Conservation (phyloP, 2,797 vertebrate genomes). For the Coilia nasus region DNA sequence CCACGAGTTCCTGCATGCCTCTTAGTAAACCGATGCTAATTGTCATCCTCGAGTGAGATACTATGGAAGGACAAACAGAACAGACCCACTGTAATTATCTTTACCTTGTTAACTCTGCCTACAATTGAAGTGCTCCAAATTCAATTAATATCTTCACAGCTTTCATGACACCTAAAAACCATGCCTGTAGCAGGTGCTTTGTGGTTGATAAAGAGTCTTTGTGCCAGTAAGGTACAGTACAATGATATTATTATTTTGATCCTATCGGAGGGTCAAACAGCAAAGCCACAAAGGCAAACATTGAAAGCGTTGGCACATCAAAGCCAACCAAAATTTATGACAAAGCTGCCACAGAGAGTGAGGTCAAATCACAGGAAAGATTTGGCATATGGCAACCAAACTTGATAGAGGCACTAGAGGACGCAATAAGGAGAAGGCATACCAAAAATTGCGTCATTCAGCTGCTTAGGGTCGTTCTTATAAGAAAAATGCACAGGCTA, state of each 20-base stretch:
- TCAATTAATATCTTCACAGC: constrained; percentile 11
- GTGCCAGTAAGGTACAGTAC: not conserved
- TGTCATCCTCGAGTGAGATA: not conserved
- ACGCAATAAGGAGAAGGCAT: too few species aligned
- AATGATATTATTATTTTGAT: not conserved
- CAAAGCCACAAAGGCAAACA: too few species aligned
- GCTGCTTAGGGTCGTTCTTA: too few species aligned
- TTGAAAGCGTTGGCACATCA: too few species aligned
- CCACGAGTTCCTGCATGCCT: not conserved
- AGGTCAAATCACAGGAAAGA: too few species aligned
- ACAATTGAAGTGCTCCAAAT: not conserved
- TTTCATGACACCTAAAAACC: not conserved
- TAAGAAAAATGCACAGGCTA: too few species aligned
- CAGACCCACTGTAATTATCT: not conserved
- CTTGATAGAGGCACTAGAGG: too few species aligned
- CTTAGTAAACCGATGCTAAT: not conserved
- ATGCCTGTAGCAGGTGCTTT: not conserved
- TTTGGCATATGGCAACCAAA: too few species aligned
- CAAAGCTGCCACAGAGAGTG: too few species aligned
- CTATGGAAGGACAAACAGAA: not conserved
- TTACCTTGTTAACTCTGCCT: constrained; percentile 3
- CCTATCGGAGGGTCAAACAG: too few species aligned
- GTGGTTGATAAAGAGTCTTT: not conserved
- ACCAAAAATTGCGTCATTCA: too few species aligned
- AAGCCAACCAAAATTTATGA: not conserved